Conservation (phyloP, 2,888 invertebrate species). For the Trissoscelio sp. region DNA sequence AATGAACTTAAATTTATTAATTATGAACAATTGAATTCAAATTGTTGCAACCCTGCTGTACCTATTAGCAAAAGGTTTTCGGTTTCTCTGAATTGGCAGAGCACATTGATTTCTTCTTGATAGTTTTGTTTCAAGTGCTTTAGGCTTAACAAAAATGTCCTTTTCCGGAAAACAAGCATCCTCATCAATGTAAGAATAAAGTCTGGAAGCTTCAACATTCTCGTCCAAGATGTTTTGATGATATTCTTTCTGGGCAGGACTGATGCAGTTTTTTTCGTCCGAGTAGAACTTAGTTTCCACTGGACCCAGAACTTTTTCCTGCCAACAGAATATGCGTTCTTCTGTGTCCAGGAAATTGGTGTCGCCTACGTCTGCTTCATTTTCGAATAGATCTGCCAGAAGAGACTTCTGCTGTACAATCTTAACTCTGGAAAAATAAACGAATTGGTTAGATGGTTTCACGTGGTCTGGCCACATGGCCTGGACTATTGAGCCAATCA, state of each 20-base stretch:
- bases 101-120: slow-evolving; percentile 75
- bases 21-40: too few relatives aligned
- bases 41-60: slow-evolving; percentile 55
- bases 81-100: slow-evolving; percentile 76
- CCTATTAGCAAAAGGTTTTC: slow-evolving; percentile 78
- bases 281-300: slow-evolving; percentile 86
- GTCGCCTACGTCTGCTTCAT: slow-evolving; percentile 79
- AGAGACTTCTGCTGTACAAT: slow-evolving; percentile 80
- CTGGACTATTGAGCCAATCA: slow-evolving; percentile 38
- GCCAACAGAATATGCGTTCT: slow-evolving; percentile 86
- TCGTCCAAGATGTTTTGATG: slow-evolving; percentile 82
- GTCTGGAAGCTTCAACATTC: slow-evolving; percentile 79
- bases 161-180: slow-evolving; percentile 84
- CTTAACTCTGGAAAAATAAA: slow-evolving; percentile 78
- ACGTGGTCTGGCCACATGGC: slow-evolving; percentile 55
- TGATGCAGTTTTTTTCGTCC: slow-evolving; percentile 86
- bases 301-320: slow-evolving; percentile 88
- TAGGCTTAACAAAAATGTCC: slow-evolving; percentile 71
- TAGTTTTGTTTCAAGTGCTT: slow-evolving; percentile 73
- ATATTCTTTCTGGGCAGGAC: slow-evolving; percentile 86
- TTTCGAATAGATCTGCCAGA: slow-evolving; percentile 80
- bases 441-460: slow-evolving; percentile 7
- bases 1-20: too few relatives aligned
- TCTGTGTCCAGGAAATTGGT: slow-evolving; percentile 79
- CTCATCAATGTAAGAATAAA: slow-evolving; percentile 86